A percentile compares a stretch with the other conserved stretches of the same genome.
These are phyloP conservation scores for Timema cristinae DNA, from an alignment of 2,888 invertebrate species.

Conservation along the genomic window DNA sequence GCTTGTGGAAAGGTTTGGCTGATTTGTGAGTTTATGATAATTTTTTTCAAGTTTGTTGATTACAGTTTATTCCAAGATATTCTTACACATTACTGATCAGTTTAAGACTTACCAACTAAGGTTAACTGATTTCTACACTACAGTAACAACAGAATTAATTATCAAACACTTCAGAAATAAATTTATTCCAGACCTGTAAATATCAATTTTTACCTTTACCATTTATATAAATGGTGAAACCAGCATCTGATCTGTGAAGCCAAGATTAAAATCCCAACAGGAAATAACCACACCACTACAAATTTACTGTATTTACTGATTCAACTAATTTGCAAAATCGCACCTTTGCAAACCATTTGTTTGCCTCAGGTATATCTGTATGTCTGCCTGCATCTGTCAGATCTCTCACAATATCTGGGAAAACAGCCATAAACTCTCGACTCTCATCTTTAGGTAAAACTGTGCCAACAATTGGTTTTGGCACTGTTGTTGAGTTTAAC, in stretches of 20 bases:
- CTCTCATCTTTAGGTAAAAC: conserved; percentile 76
- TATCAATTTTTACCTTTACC: background rate
- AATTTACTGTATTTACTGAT: background rate
- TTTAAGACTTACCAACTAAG: too few species aligned
- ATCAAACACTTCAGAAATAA: too few species aligned
- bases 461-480: conserved; percentile 57
- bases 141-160: too few species aligned
- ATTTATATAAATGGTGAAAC: background rate
- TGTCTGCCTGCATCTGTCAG: conserved; percentile 72
- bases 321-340: conserved; percentile 30
- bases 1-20: too few species aligned
- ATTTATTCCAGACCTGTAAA: too few species aligned
- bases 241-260: background rate
- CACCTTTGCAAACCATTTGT: conserved; percentile 77
- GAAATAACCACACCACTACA: background rate
- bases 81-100: too few species aligned
- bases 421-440: conserved; percentile 81
- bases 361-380: conserved; percentile 72
- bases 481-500: conserved; percentile 57
- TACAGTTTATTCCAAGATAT: too few species aligned
- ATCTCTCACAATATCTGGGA: conserved; percentile 82
- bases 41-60: too few species aligned
- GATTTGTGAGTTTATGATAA: too few species aligned
- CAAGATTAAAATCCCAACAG: background rate
- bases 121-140: too few species aligned